Base-by-base conservation (phyloP, 2,113 vertebrate species). In the Nettapus auritus region DNA sequence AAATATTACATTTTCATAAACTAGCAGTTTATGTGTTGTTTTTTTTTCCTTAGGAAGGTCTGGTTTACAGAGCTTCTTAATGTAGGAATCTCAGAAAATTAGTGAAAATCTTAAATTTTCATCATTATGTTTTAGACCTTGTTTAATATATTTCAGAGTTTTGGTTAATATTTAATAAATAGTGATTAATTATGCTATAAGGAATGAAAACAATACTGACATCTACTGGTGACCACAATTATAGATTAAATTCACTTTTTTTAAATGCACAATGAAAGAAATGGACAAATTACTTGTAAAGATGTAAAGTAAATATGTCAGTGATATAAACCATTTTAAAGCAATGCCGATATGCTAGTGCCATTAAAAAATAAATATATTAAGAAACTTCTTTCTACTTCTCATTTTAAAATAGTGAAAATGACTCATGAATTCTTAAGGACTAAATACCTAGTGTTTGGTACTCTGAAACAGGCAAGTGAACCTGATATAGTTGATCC, bases 171-270 rank as follows among this genome's bases (percentile, higher is more conserved):
- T 7, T 82, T 13, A 69, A 15, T 25, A 86, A 74, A 69, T 50
- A 0, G 0, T 36, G 19, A 55, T 7, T 6, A 12, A 88, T 77
- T 53, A 75, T 4, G 11, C 13, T 46, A 74, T 46, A 57, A 60
- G 81, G 66, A 44, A 70, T 48, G 70, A 83, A 71, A 26, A 33
- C 63, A 84, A 62, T 40, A 75, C 44, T 94, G 89, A 83, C 56
- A 89, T 50, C 91, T 96, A 76, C 76, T 93, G 82, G 83, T 69
- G 44, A 78, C 36, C 0, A 0, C 13, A 85, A 79, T 28, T 70
- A 90, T 1, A 63, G 29, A 77, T n/a, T 8, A 53, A 19, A 70
- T 92, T 69, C 50, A 36, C 12, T 23, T 59, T 19, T 28, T 34
- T 67, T 38, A 77, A 77, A 8, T 36, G 66, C 19, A 42, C 5